Percentiles rank a stretch among this genome's conserved stretches.
Conservation (phyloP, 2,797 vertebrate genomes). For the Orestias chungarensis region DNA sequence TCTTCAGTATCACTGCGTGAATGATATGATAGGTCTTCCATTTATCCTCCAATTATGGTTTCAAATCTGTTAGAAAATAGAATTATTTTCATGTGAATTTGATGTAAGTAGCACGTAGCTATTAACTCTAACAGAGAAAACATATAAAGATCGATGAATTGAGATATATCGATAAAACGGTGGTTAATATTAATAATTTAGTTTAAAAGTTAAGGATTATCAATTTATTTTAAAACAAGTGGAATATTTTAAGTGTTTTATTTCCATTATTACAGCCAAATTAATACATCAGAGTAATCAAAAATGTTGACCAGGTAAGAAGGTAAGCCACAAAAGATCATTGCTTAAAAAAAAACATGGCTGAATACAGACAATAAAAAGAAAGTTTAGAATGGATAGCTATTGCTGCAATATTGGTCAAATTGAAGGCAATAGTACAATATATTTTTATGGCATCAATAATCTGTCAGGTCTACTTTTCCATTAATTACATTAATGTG, state of each 20-base stretch:
- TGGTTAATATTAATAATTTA: not conserved
- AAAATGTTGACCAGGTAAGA: too few relatives aligned
- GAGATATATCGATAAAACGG: too few relatives aligned
- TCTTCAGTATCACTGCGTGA: constrained; percentile 61
- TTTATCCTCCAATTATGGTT: constrained; percentile 52
- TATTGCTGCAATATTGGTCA: not conserved
- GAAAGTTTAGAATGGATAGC: not conserved
- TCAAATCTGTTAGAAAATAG: constrained; percentile 19
- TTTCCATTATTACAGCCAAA: not conserved
- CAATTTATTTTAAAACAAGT: not conserved
- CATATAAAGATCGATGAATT: too few relatives aligned
- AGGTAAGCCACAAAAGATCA: not conserved
- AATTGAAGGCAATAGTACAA: not conserved
- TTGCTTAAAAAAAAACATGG: not conserved
- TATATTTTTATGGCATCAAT: not conserved
- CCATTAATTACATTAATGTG: not conserved
- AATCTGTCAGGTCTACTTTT: not conserved
- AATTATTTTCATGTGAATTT: constrained; percentile 38
- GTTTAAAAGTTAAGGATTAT: not conserved
- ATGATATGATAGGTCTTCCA: constrained; percentile 58
- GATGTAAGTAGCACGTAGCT: constrained; percentile 1
- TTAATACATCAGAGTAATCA: not conserved
- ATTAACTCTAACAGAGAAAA: constrained; percentile 12
- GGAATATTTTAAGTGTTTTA: not conserved
- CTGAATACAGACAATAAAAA: not conserved